Evolutionary conservation across 1,140 invertebrate species (phyloP), one percentile per base, ranked within the genome.

Genomic region (Colletes latitarsis): DNA sequence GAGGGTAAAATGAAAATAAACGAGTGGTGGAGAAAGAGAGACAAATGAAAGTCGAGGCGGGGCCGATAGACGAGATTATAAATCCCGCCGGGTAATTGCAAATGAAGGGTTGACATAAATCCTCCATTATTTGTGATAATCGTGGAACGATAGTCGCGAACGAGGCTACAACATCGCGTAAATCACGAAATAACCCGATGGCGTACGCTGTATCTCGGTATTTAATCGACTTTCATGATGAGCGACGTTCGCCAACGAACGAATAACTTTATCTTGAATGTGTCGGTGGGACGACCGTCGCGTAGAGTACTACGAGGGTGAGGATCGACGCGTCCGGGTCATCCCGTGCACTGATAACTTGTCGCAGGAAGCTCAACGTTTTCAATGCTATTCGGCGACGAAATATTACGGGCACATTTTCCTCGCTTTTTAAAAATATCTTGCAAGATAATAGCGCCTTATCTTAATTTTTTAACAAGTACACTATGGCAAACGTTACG

Each of bases 91-190:
- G 75, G n/a, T 77, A 72, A 81, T 73, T 58, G 68, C 73, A 75
- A 84, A 77, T 70, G 68, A 85, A 84, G 21, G 57, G 53, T 58
- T 67, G 52, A 74, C 73, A 77, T 85, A 85, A 85, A 85, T 84
- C 73, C 69, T 57, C 52, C 53, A 82, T 85, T 71, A 82, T 77
- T 82, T 77, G 52, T 58, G 60, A 84, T 85, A 79, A 85, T 85
- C 77, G 82, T 58, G 53, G 43, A 71, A 81, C 83, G 76, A 77
- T 84, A 84, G 73, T 75, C 71, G 67, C 49, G 72, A 63, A 85
- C 21, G 82, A 81, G 77, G 60, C 66, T 84, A 84, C 60, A 75
- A 52, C 49, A 46, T 71, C 76, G n/a, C 68, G 71, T 85, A 84
- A 85, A 85, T 85, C 79, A 85, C 60, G 64, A 53, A 78, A 83